phyloP scores from a whole-genome alignment of 92 coral and sea anemone species.

The Bergia puertoricense region DNA sequence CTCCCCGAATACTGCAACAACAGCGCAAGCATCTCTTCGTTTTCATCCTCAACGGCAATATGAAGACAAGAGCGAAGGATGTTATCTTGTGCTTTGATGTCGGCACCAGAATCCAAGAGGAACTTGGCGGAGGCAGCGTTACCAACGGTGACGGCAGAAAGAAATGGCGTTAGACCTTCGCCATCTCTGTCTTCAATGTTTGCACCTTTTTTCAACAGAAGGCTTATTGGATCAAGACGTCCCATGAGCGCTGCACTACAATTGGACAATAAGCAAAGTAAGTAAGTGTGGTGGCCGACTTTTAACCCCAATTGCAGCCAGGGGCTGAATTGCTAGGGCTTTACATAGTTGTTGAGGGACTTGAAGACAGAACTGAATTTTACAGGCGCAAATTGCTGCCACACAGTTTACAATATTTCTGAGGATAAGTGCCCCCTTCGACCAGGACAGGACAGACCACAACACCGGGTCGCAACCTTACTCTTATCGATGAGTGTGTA shows the following conservation, averaged over 20 bases:
- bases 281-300: no score
- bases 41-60: slow-evolving; percentile 62
- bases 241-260: slow-evolving; percentile 71
- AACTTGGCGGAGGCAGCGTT: slow-evolving; percentile 57
- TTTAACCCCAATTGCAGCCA: no score
- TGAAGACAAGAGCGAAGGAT: slow-evolving; percentile 69
- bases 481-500: no score
- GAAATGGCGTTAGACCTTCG: slow-evolving; percentile 65
- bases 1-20: slow-evolving; percentile 44
- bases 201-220: slow-evolving; percentile 49
- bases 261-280: not conserved
- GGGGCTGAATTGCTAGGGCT: no score
- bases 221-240: slow-evolving; percentile 45
- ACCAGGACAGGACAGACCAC: no score
- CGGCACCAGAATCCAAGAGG: slow-evolving; percentile 71
- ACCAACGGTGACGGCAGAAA: slow-evolving; percentile 63
- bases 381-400: no score
- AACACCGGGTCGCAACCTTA: no score
- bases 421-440: no score
- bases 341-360: no score
- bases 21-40: slow-evolving; percentile 51
- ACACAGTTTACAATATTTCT: no score
- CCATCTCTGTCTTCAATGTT: slow-evolving; percentile 51
- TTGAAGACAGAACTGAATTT: no score
- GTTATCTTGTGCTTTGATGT: slow-evolving; percentile 63